Percentiles rank a stretch among this genome's conserved stretches.
These are phyloP conservation scores for Xanthorhoe spadicearia DNA, from an alignment of 2,888 invertebrate genomes.

Conservation along the genomic window DNA sequence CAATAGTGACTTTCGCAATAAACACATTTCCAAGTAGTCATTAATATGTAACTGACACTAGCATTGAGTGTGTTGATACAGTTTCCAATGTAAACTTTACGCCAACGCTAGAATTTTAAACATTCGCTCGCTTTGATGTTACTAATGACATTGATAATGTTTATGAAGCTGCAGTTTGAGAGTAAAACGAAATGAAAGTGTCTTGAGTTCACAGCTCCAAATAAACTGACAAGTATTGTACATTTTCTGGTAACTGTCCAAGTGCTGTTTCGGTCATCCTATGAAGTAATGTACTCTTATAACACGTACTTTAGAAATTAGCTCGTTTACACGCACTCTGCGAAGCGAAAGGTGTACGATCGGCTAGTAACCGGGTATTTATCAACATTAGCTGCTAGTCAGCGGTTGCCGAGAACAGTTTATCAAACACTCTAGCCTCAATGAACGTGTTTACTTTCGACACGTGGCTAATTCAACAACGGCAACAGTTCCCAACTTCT, in stretches of 20 bases:
- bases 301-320: conserved; percentile 35
- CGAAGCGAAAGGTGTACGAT: conserved; percentile 34
- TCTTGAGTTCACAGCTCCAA: conserved; percentile 16
- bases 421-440: conserved; percentile 41
- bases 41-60: conserved; percentile 41
- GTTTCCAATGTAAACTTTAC: conserved; percentile 37
- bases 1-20: conserved; percentile 37
- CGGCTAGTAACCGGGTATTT: conserved; percentile 34
- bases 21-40: conserved; percentile 38
- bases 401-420: conserved; percentile 30
- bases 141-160: conserved; percentile 28
- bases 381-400: conserved; percentile 39
- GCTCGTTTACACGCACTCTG: conserved; percentile 23
- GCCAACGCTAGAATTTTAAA: conserved; percentile 29
- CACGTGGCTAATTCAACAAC: conserved; percentile 42
- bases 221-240: neutral
- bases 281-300: conserved; percentile 1
- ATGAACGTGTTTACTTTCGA: conserved; percentile 45
- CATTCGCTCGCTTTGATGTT: conserved; percentile 33
- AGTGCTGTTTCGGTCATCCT: neutral
- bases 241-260: neutral
- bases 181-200: neutral
- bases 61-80: conserved; percentile 35
- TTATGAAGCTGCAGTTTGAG: conserved; percentile 9
- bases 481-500: conserved; percentile 1